phyloP scores from a whole-genome alignment of 2,888 invertebrate species.

The Sinotaia quadrata region DNA sequence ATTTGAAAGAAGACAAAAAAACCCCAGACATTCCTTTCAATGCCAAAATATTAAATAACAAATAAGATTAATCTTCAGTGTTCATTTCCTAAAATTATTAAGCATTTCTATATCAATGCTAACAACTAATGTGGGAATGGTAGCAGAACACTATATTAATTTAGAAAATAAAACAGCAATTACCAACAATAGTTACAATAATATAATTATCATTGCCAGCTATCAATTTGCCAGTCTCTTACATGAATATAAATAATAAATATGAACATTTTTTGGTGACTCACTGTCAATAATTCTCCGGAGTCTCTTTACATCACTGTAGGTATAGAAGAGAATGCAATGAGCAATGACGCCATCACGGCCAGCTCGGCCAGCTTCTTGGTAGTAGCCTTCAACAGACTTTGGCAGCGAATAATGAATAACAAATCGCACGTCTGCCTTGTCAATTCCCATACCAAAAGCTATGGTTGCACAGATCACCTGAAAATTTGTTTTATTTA shows the following conservation, averaged over 20 bases:
- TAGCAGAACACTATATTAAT: too few relatives aligned
- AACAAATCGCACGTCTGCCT: constrained; percentile 79
- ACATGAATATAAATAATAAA: neutral
- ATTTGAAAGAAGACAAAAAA: too few relatives aligned
- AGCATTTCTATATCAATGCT: too few relatives aligned
- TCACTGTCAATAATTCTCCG: constrained; percentile 70
- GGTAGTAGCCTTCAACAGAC: constrained; percentile 97
- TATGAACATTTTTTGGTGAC: constrained; percentile 23
- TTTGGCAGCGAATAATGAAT: constrained; percentile 94
- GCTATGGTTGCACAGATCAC: constrained; percentile 73
- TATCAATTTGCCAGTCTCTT: neutral
- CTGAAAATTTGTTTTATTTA: too few relatives aligned
- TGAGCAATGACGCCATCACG: constrained; percentile 88
- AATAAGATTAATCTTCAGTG: too few relatives aligned
- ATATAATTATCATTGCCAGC: neutral
- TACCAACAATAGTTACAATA: neutral
- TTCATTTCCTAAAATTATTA: too few relatives aligned
- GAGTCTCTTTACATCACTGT: constrained; percentile 78
- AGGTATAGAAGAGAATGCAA: constrained; percentile 91
- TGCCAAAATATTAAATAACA: too few relatives aligned
- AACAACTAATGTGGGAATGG: too few relatives aligned
- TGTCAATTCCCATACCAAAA: constrained; percentile 74
- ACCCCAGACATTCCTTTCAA: too few relatives aligned
- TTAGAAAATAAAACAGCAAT: too few relatives aligned
- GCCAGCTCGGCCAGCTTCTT: constrained; percentile 97